Evolutionary conservation across 2,113 vertebrate species (phyloP).

Genomic region (Pygoscelis adeliae): DNA sequence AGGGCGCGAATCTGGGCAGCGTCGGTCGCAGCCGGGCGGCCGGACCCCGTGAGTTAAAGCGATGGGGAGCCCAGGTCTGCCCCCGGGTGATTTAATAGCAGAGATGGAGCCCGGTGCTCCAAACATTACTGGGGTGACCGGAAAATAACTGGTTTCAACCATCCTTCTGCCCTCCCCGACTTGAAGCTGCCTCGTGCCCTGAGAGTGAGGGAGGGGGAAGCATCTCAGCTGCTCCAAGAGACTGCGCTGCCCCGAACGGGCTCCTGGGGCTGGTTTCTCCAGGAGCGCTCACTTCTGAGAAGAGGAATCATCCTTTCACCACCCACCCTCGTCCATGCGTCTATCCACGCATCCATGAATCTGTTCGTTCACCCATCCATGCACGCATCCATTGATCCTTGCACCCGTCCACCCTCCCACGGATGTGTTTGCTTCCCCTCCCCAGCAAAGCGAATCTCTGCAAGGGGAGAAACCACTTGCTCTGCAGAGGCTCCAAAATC

Average conservation of each 20-base stretch:
- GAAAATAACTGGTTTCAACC: neutral
- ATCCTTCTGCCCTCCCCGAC: neutral
- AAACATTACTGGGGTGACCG: neutral
- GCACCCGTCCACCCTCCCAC: no score
- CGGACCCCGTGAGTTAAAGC: fast-evolving
- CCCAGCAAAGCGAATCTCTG: neutral
- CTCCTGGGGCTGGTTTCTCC: neutral
- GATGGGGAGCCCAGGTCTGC: neutral
- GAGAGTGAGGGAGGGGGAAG: neutral
- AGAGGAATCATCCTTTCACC: neutral
- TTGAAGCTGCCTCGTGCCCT: fast-evolving
- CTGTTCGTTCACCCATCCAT: no score
- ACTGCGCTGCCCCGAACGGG: fast-evolving
- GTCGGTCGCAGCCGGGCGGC: fast-evolving
- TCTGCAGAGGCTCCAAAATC: neutral
- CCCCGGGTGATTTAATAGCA: fast-evolving
- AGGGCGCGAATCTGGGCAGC: neutral
- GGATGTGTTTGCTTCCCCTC: neutral
- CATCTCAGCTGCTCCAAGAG: neutral
- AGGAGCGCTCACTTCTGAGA: neutral
- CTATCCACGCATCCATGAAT: neutral
- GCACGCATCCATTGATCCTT: neutral
- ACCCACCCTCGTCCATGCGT: neutral
- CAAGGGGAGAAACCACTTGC: neutral
- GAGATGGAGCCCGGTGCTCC: neutral